Base-by-base conservation (phyloP, 2,888 invertebrate species). In the Boloria euphrosyne region DNA sequence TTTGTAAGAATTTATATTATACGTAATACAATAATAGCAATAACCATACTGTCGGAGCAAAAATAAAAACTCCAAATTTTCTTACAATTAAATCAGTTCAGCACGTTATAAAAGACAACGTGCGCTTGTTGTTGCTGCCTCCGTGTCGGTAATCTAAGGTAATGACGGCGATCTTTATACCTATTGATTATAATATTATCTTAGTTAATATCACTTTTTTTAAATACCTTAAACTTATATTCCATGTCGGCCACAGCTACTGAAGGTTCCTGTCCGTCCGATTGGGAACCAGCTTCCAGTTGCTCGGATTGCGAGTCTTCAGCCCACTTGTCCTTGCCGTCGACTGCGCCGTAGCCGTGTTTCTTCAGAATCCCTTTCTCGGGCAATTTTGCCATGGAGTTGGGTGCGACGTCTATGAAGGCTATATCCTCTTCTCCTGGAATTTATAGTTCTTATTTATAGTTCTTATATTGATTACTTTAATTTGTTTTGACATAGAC, bases 311-410 rank as follows among this genome's bases (percentile, higher is more conserved):
- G 95, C 57, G 95, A 95, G 81, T 95, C 94, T 67, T 95, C 95
- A 14, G 93, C 94, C 96, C 96, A 96, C 82, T 95, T 95, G 78
- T 95, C 95, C 83, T 95, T 96, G 74, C 94, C 94, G 77, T 95
- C 95, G 76, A 94, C 93, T 77, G 95, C 94, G 76, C 96, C 95
- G 76, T 96, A 95, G 77, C 96, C 96, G 78, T 95, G 95, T 90
- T 97, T 97, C 94, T 98, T 98, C 81, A 98, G 94, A 84, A 98
- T 98, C 68, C 98, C 98, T 90, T 97, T 97, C 92, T 97, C 97
- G 77, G 97, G 96, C 75, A 96, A 92, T 85, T 96, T 96, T 68
- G 94, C 92, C 83, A 95, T 93, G 80, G 94, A 95, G 89, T 96
- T 96, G 69, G 95, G 94, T 73, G 94, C 95, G 64, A 96, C 94